phyloP scores from a whole-genome alignment of 2,888 invertebrate genomes.

The Gortyna flavago region DNA sequence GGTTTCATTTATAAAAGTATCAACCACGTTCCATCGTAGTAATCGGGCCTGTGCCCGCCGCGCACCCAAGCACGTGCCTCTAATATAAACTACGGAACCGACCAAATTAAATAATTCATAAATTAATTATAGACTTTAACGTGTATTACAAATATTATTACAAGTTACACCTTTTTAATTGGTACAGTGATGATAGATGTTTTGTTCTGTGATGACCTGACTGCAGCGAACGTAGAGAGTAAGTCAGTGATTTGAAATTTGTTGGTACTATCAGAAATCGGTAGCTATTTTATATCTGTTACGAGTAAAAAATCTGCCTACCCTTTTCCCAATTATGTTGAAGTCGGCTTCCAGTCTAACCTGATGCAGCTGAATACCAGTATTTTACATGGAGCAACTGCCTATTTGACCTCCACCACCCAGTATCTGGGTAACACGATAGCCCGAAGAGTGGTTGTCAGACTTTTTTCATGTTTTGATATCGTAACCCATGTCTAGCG shows the following conservation, averaged over 20 bases:
- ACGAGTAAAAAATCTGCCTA: too few relatives aligned
- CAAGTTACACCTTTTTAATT: constrained; percentile 43
- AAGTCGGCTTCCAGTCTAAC: too few relatives aligned
- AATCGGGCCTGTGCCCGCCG: constrained; percentile 39
- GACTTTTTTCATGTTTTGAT: too few relatives aligned
- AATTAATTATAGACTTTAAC: constrained; percentile 72
- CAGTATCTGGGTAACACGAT: too few relatives aligned
- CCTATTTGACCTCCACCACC: too few relatives aligned
- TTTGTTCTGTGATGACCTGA: too few relatives aligned
- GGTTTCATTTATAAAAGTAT: constrained; percentile 51
- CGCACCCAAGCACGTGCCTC: constrained; percentile 77
- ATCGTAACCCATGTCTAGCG: too few relatives aligned
- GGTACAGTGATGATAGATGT: constrained; percentile 17
- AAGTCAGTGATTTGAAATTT: not conserved
- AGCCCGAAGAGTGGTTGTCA: too few relatives aligned
- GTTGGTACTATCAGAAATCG: not conserved
- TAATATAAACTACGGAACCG: constrained; percentile 77
- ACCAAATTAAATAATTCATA: constrained; percentile 80
- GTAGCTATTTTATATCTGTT: too few relatives aligned
- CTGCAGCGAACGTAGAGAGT: not conserved
- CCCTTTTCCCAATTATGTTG: too few relatives aligned
- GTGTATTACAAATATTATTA: constrained; percentile 54
- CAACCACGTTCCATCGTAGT: constrained; percentile 55
- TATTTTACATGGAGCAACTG: too few relatives aligned
- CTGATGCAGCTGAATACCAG: too few relatives aligned